Evolutionary conservation across 2,113 vertebrate genomes (phyloP).

Genomic region (Dicentrarchus labrax): DNA sequence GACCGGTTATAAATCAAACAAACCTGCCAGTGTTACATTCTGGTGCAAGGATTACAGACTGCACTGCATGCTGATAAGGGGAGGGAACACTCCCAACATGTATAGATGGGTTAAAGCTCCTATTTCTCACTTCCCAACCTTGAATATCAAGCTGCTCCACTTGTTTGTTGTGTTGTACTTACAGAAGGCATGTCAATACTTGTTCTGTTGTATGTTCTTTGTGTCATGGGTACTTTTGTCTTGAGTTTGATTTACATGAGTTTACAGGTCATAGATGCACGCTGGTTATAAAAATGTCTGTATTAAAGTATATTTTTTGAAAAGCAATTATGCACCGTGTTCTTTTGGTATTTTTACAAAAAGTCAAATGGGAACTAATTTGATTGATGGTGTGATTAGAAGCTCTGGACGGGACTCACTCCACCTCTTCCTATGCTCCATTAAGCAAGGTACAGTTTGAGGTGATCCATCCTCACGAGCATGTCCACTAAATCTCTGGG

Average conservation of each 20-base stretch:
- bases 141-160: constrained; percentile 24
- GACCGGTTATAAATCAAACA: constrained; percentile 62
- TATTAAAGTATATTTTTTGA: constrained; percentile 75
- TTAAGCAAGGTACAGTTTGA: not conserved
- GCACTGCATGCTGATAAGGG: constrained; percentile 52
- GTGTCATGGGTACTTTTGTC: constrained; percentile 51
- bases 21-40: constrained; percentile 44
- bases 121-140: constrained; percentile 12
- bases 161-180: constrained; percentile 53
- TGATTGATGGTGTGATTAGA: constrained; percentile 22
- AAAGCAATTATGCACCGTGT: constrained; percentile 37
- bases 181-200: constrained; percentile 46
- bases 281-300: constrained; percentile 61
- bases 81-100: constrained; percentile 7
- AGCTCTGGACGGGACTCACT: not conserved
- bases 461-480: not conserved
- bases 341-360: not conserved
- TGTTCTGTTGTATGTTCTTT: constrained; percentile 55
- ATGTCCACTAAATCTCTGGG: not conserved
- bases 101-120: constrained; percentile 20
- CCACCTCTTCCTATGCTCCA: constrained; percentile 1
- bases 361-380: not conserved
- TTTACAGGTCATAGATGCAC: constrained; percentile 63
- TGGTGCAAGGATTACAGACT: constrained; percentile 42
- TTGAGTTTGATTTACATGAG: constrained; percentile 30